phyloP scores from a whole-genome alignment of 2,113 vertebrate species.

The Nematolebias whitei region DNA sequence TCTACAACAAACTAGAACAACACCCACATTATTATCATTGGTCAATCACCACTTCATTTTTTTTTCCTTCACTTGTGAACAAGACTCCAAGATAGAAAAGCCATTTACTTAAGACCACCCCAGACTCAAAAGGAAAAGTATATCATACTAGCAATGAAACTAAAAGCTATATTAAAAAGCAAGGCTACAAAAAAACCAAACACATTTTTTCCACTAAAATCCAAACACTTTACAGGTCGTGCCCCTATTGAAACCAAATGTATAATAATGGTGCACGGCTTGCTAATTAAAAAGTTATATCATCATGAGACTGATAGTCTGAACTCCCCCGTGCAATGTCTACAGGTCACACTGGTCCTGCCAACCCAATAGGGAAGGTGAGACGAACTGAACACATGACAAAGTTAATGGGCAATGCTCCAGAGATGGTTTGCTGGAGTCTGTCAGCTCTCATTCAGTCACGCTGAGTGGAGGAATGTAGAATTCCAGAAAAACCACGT shows the following conservation, averaged over 20 bases:
- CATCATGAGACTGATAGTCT: conserved; percentile 17
- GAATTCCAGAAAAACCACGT: not conserved
- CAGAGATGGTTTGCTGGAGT: conserved; percentile 35
- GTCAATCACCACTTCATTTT: no score
- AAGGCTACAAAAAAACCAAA: no score
- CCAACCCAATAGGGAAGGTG: conserved; percentile 9
- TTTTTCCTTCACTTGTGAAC: no score
- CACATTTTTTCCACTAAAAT: no score
- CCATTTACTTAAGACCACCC: no score
- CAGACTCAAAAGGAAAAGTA: no score
- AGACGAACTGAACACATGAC: conserved; percentile 40
- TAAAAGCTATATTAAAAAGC: no score
- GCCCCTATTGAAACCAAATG: not conserved
- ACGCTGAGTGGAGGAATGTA: conserved; percentile 1
- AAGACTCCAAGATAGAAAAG: no score
- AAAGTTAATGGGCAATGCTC: conserved; percentile 42
- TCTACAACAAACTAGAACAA: no score
- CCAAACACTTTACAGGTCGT: not conserved
- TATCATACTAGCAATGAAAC: no score
- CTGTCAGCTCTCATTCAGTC: conserved; percentile 61
- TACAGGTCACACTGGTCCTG: conserved; percentile 6
- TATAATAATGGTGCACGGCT: not conserved
- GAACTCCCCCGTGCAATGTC: conserved; percentile 9
- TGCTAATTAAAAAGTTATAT: conserved; percentile 19
- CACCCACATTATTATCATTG: no score